Percentiles rank a stretch among this genome's conserved stretches.
phyloP scores from a whole-genome alignment of 2,888 invertebrate genomes.

The Brachylomia viminalis region DNA sequence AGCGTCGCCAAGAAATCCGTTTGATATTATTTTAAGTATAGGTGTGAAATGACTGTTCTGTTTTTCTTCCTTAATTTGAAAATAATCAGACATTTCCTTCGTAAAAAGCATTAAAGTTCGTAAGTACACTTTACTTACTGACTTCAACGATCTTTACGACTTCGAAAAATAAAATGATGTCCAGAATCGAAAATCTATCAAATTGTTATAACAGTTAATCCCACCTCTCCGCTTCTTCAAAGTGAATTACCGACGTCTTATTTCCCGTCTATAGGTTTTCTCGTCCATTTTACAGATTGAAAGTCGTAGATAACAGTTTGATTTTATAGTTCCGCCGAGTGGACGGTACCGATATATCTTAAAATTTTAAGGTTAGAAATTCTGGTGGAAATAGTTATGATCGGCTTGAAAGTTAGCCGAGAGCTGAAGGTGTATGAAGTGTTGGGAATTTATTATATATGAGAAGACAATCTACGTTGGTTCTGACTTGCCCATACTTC shows the following conservation, averaged over 20 bases:
- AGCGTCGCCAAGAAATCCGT: not conserved
- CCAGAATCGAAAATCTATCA: slow-evolving; percentile 16
- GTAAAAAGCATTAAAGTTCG: not conserved
- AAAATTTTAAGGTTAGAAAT: slow-evolving; percentile 55
- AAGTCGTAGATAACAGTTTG: slow-evolving; percentile 66
- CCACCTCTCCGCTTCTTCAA: slow-evolving; percentile 46
- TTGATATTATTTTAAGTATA: not conserved
- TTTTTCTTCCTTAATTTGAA: not conserved
- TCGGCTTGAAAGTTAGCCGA: slow-evolving; percentile 26
- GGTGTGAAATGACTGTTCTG: not conserved
- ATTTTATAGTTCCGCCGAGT: slow-evolving; percentile 60
- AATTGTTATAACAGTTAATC: slow-evolving; percentile 29
- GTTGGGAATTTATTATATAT: not conserved
- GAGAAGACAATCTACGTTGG: not conserved
- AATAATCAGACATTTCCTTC: not conserved
- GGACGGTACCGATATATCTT: slow-evolving; percentile 45
- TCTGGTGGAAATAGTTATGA: slow-evolving; percentile 53
- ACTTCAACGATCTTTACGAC: not conserved
- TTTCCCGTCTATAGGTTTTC: slow-evolving; percentile 68
- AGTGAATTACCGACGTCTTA: slow-evolving; percentile 68
- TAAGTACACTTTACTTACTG: not conserved
- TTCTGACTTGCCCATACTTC: not conserved
- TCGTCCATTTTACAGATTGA: slow-evolving; percentile 72
- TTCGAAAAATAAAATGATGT: not conserved
- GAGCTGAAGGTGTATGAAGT: slow-evolving; percentile 1